Percentiles rank a stretch among this genome's conserved stretches.
These are phyloP conservation scores for Athrips mouffetella DNA, from an alignment of 2,888 invertebrate genomes.

Conservation along the genomic window DNA sequence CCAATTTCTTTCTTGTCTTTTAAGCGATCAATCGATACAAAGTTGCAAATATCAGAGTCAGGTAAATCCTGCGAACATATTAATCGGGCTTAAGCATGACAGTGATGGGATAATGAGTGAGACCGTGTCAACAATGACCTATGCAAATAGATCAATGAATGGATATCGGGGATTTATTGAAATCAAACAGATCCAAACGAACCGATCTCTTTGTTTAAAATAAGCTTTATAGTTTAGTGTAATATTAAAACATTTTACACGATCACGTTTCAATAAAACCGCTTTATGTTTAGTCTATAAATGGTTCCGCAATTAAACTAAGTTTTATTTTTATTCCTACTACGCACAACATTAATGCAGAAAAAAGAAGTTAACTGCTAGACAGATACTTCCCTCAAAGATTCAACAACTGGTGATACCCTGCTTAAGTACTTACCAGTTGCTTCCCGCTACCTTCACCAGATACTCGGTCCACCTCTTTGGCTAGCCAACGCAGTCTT, in stretches of 20 bases:
- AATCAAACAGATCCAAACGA: neutral
- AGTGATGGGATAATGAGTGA: neutral
- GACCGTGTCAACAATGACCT: neutral
- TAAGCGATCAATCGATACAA: conserved; percentile 7
- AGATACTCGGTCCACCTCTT: no score
- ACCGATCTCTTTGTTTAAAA: neutral
- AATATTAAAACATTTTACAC: conserved; percentile 1
- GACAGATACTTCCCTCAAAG: no score
- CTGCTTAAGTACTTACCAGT: no score
- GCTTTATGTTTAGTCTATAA: neutral
- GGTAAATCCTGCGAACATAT: neutral
- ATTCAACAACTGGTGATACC: no score
- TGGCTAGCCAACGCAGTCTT: no score
- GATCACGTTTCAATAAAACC: conserved; percentile 1
- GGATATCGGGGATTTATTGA: neutral
- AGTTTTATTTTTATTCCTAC: neutral
- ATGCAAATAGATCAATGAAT: neutral
- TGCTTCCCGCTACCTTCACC: no score
- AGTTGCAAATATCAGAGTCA: neutral
- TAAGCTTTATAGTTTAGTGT: neutral
- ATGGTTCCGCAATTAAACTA: neutral
- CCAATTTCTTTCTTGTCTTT: no score
- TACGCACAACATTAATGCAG: no score
- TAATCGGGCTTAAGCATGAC: no score
- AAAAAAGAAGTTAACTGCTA: no score